Evolutionary conservation across 2,113 vertebrate species (phyloP).

Genomic region (Phylloscopus whistleri): DNA sequence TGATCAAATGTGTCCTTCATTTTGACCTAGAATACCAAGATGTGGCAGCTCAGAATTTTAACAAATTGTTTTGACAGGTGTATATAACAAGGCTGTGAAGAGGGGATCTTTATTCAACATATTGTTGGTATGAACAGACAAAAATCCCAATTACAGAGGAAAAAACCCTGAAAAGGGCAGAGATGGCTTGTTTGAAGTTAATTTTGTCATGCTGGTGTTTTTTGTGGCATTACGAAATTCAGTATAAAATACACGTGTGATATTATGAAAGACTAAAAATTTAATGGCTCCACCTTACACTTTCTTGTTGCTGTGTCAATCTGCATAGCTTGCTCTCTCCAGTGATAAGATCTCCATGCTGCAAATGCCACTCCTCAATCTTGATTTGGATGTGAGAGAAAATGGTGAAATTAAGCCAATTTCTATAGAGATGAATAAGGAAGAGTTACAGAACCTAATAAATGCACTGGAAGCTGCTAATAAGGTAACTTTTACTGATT

Average conservation of each 20-base stretch:
- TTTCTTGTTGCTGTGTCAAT: background rate
- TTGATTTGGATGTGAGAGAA: constrained; percentile 86
- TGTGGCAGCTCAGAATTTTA: background rate
- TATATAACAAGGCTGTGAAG: background rate
- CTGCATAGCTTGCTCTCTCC: constrained; percentile 85
- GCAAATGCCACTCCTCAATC: constrained; percentile 88
- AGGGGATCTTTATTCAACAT: background rate
- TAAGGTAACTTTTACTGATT: constrained; percentile 78
- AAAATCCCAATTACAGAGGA: fast-evolving
- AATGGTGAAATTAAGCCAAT: constrained; percentile 75
- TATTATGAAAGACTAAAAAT: background rate
- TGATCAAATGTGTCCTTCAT: background rate
- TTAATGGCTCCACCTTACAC: background rate
- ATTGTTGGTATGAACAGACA: background rate
- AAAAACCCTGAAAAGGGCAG: background rate
- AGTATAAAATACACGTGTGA: background rate
- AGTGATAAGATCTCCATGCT: constrained; percentile 94
- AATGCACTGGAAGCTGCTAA: constrained; percentile 89
- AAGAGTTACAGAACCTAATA: constrained; percentile 88
- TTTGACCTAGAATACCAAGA: background rate
- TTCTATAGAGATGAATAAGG: constrained; percentile 90
- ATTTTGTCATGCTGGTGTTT: background rate
- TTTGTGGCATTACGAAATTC: background rate
- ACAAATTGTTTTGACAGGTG: background rate
- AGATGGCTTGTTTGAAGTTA: background rate